Conservation (phyloP, 2,113 vertebrate genomes). For the Loxodonta africana region DNA sequence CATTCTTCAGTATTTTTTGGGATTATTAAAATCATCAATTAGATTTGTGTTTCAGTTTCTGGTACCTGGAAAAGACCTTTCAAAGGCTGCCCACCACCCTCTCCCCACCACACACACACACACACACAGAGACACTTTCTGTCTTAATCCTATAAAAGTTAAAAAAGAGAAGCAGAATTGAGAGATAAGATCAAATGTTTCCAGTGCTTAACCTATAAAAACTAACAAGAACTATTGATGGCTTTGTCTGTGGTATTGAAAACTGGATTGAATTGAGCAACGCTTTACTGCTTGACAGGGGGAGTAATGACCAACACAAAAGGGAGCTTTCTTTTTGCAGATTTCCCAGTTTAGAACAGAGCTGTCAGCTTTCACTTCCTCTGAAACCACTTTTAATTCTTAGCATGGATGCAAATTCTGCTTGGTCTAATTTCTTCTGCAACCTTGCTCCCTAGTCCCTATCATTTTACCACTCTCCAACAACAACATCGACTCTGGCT, state of each 20-base stretch:
- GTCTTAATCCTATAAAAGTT: conserved; percentile 52
- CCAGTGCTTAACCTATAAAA: conserved; percentile 78
- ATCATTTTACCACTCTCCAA: background rate
- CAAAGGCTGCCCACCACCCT: background rate
- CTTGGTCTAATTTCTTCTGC: background rate
- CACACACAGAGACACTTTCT: background rate
- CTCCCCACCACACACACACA: too few relatives aligned
- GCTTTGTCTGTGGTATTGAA: conserved; percentile 73
- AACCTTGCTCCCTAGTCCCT: background rate
- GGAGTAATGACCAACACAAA: conserved; percentile 69
- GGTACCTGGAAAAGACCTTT: conserved; percentile 62
- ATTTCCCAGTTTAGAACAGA: conserved; percentile 2
- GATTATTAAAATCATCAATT: conserved; percentile 77
- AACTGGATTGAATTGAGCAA: conserved; percentile 61
- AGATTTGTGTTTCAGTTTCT: conserved; percentile 78
- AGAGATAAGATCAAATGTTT: conserved; percentile 77
- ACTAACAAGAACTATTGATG: conserved; percentile 76
- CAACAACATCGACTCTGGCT: background rate
- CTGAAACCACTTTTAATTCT: conserved; percentile 1
- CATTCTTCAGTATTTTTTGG: conserved; percentile 65
- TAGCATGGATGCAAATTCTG: background rate
- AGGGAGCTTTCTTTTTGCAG: background rate
- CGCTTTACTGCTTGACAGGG: conserved; percentile 46
- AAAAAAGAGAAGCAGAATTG: conserved; percentile 59
- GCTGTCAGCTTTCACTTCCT: background rate